Base-by-base conservation (phyloP, 2,113 vertebrate species). In the Charadrius vociferus region DNA sequence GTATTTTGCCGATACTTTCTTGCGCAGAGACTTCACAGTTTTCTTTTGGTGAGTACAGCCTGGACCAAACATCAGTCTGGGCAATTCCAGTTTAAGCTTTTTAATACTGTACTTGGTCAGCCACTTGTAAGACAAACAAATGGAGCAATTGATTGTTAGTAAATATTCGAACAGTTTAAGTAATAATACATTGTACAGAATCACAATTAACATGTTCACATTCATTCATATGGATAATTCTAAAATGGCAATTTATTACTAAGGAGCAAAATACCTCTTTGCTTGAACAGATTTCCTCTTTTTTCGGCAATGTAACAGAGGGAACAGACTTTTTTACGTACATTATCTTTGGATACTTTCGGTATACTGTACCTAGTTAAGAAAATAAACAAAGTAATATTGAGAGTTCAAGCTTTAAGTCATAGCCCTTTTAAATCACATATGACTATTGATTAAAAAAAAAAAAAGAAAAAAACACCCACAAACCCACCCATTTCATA, bases 241-340 rank as follows among this genome's bases (percentile, higher is more conserved):
- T 72, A 53, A 90, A 93, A 77, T 30, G 26, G 18, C 26, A 61
- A 37, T 45, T 90, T 39, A 88, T 82, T 53, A 86, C 6, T 39
- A 50, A 93, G 74, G 17, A 85, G 36, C 47, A 62, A 81, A 79
- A 36, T 97, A 99, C 99, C 98, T 97, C 96, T 96, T 97, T 98
- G 86, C 98, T 98, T 41, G 99, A 99, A 84, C 98, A 99, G 55
- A 98, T 67, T 32, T 97, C 97, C 62, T 99, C 98, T 45, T 98
- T 98, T 66, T 96, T 97, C 34, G 98, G 98, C 66, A 99, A 78
- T 10, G 72, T 73, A 34, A 97, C 53, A 39, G 91, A 93, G 18
- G 95, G 87, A 58, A 95, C 50, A 14, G 29, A n/a, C 52, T 95
- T 98, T 73, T 71, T 96, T 17, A 78, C 2, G 6, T 50, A 24